Evolutionary conservation across 1,140 invertebrate species (phyloP).

Genomic region (Procambarus virginalis): DNA sequence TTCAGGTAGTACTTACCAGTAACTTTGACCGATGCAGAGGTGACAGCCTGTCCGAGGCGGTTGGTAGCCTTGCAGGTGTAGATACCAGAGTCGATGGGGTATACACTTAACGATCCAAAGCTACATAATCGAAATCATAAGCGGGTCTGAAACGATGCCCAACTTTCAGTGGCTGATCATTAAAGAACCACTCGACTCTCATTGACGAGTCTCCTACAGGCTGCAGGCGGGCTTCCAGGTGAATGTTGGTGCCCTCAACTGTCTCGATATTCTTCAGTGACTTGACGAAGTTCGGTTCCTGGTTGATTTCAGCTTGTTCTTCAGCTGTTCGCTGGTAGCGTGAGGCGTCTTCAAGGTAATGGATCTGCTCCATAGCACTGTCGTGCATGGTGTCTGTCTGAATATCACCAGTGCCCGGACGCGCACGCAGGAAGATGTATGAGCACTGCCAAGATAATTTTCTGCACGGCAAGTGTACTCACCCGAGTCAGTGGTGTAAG

Average conservation of each 20-base stretch:
- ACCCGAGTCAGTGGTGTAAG: conserved; percentile 91
- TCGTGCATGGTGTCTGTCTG: conserved; percentile 96
- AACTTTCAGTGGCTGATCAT: conserved; percentile 84
- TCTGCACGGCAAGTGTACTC: conserved; percentile 94
- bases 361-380: conserved; percentile 94
- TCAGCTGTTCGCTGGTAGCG: conserved; percentile 81
- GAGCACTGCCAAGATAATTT: conserved; percentile 92
- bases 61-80: conserved; percentile 95
- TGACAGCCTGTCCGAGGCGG: conserved; percentile 94
- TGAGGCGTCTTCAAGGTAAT: conserved; percentile 92
- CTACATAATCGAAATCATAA: conserved; percentile 98
- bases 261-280: conserved; percentile 93
- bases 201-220: conserved; percentile 96
- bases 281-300: conserved; percentile 88
- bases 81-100: conserved; percentile 96
- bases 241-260: conserved; percentile 92
- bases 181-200: conserved; percentile 97
- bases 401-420: conserved; percentile 87
- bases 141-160: conserved; percentile 94
- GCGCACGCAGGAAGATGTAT: conserved; percentile 91
- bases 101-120: conserved; percentile 94
- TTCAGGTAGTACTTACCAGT: conserved; percentile 76
- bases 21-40: conserved; percentile 89
- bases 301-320: conserved; percentile 74
- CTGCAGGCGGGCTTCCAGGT: conserved; percentile 92